Conservation (phyloP, 2,888 invertebrate species). For the Lithophane semibrunnea region DNA sequence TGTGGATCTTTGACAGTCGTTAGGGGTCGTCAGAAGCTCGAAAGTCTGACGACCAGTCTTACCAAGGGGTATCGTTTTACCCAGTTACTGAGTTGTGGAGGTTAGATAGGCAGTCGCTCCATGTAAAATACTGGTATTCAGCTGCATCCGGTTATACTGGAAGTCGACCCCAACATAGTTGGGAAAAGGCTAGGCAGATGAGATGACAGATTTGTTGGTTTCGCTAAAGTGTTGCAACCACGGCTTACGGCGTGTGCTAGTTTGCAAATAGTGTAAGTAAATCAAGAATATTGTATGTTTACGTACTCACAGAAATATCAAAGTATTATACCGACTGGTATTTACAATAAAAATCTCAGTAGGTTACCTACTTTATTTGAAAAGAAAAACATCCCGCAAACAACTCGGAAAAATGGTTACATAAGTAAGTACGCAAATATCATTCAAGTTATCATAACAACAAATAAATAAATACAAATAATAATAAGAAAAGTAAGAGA, state of each 20-base stretch:
- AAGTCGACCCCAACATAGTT: no score
- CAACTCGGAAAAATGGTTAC: slow-evolving; percentile 31
- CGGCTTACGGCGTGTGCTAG: neutral
- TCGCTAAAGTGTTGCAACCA: neutral
- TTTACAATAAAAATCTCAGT: neutral
- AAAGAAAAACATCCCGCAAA: slow-evolving; percentile 4
- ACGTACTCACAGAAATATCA: neutral
- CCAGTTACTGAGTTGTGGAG: no score
- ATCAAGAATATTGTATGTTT: neutral
- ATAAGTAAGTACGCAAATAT: slow-evolving; percentile 55
- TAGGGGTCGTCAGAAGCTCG: no score
- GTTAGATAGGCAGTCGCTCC: no score
- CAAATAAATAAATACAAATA: slow-evolving; percentile 67
- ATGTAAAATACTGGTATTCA: no score
- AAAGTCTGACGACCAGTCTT: no score
- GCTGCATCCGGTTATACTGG: no score
- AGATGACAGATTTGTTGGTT: no score
- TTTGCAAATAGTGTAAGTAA: neutral
- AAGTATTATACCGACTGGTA: neutral
- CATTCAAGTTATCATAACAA: slow-evolving; percentile 62
- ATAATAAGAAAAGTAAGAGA: slow-evolving; percentile 59
- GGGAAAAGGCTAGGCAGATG: no score
- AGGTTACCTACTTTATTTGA: neutral
- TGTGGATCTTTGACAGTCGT: no score
- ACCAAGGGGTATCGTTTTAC: no score